Conservation (phyloP, 2,113 vertebrate species). For the Chloebia gouldiae region DNA sequence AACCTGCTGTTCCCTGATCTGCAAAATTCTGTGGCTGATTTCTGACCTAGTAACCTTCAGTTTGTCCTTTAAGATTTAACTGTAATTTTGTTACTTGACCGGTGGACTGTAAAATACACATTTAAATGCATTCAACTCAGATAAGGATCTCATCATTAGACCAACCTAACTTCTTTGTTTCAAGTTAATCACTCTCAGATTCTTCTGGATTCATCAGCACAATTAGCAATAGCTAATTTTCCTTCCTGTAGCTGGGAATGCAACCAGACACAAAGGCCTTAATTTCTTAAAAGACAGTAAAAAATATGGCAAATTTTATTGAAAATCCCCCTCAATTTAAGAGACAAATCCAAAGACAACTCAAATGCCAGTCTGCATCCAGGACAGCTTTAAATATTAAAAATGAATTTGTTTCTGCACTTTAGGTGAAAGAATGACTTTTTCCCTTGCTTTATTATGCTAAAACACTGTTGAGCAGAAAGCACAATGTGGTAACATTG, state of each 20-base stretch:
- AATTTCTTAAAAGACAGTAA: neutral
- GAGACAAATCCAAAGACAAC: neutral
- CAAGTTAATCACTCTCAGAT: neutral
- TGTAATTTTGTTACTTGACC: slow-evolving; percentile 35
- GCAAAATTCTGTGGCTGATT: slow-evolving; percentile 25
- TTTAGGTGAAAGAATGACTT: neutral
- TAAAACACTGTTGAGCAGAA: neutral
- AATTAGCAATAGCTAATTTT: neutral
- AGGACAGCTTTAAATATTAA: slow-evolving; percentile 9
- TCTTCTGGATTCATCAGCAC: neutral
- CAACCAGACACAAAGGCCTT: neutral
- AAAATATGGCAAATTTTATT: neutral
- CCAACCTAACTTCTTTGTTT: neutral
- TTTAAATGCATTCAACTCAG: slow-evolving; percentile 62
- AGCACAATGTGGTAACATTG: slow-evolving; percentile 24
- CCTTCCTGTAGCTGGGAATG: neutral
- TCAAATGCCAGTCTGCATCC: neutral
- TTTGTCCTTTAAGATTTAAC: slow-evolving; percentile 38
- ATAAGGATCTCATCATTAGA: slow-evolving; percentile 59
- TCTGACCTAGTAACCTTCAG: slow-evolving; percentile 43
- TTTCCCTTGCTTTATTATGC: neutral
- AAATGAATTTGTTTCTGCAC: neutral
- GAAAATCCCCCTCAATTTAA: neutral
- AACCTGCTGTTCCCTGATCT: slow-evolving; percentile 14
- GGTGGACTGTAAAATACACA: slow-evolving; percentile 56